These are phyloP conservation scores for Hirtodrosophila confusa DNA, from an alignment of 2,888 invertebrate species.

Conservation along the genomic window DNA sequence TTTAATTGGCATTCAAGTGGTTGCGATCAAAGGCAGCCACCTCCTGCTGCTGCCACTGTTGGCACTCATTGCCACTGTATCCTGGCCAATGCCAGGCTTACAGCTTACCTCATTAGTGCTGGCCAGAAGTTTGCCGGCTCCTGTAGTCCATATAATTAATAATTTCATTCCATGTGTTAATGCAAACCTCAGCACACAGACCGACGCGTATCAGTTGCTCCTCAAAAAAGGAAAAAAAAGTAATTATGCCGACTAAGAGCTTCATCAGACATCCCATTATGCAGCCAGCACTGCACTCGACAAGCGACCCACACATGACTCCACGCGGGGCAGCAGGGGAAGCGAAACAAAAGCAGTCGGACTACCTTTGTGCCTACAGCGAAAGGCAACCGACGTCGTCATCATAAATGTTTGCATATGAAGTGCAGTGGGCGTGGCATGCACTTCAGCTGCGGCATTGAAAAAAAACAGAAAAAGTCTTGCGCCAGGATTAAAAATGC, in stretches of 20 bases:
- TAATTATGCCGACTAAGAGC: slow-evolving; percentile 81
- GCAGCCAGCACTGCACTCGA: slow-evolving; percentile 71
- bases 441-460: slow-evolving; percentile 78
- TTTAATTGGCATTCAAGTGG: slow-evolving; percentile 78
- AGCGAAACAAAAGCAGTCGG: slow-evolving; percentile 63
- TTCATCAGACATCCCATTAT: slow-evolving; percentile 80
- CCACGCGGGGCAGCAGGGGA: background rate
- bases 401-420: slow-evolving; percentile 77
- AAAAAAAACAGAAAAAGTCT: slow-evolving; percentile 59
- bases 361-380: slow-evolving; percentile 66
- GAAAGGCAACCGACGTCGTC: slow-evolving; percentile 47
- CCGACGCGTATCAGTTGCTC: slow-evolving; percentile 48
- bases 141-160: slow-evolving; percentile 45
- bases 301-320: slow-evolving; percentile 54
- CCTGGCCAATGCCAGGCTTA: slow-evolving; percentile 27
- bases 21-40: slow-evolving; percentile 60
- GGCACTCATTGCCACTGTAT: slow-evolving; percentile 5
- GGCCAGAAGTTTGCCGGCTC: slow-evolving; percentile 26
- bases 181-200: slow-evolving; percentile 14
- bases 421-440: slow-evolving; percentile 69
- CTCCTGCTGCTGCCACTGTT: slow-evolving; percentile 54
- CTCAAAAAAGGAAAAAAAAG: slow-evolving; percentile 52
- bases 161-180: slow-evolving; percentile 46
- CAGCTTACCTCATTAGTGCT: slow-evolving; percentile 48
- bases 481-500: slow-evolving; percentile 76